phyloP scores from a whole-genome alignment of 2,888 invertebrate genomes.

The Carabus problematicus region DNA sequence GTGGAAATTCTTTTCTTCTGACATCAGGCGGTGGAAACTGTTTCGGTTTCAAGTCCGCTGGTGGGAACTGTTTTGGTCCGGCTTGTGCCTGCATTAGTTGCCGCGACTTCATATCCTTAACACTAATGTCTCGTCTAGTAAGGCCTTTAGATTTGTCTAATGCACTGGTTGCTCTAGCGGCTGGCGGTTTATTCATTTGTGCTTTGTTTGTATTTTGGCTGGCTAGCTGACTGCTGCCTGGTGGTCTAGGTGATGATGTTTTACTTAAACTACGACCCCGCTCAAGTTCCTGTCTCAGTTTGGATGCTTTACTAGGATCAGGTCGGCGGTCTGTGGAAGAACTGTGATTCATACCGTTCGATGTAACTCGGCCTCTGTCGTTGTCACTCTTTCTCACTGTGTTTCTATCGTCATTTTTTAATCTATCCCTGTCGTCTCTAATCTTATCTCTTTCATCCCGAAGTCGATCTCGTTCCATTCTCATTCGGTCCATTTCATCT shows the following conservation, averaged over 20 bases:
- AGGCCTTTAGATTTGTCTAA: conserved; percentile 24
- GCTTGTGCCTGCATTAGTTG: conserved; percentile 9
- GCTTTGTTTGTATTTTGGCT: background rate
- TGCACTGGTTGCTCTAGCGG: conserved; percentile 1
- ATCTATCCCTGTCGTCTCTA: too few relatives aligned
- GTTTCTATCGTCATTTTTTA: conserved; percentile 45
- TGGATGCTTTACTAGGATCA: conserved; percentile 50
- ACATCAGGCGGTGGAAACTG: conserved; percentile 62
- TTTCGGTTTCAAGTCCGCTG: conserved; percentile 52
- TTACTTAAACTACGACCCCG: conserved; percentile 25
- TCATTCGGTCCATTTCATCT: too few relatives aligned
- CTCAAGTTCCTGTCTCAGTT: conserved; percentile 59
- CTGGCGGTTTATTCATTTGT: conserved; percentile 7
- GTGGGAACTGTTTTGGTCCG: conserved; percentile 52
- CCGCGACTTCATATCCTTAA: conserved; percentile 21
- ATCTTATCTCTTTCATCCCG: too few relatives aligned
- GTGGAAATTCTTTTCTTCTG: conserved; percentile 61
- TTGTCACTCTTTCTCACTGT: conserved; percentile 28
- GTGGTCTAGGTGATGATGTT: conserved; percentile 22
- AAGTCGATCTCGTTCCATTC: too few relatives aligned
- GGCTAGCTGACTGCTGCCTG: background rate
- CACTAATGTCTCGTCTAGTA: conserved; percentile 14
- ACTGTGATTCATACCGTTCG: conserved; percentile 47
- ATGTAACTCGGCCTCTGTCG: conserved; percentile 16
- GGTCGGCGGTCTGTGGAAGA: conserved; percentile 44